Evolutionary conservation across 2,113 vertebrate species (phyloP).

Genomic region (Capreolus pygargus): DNA sequence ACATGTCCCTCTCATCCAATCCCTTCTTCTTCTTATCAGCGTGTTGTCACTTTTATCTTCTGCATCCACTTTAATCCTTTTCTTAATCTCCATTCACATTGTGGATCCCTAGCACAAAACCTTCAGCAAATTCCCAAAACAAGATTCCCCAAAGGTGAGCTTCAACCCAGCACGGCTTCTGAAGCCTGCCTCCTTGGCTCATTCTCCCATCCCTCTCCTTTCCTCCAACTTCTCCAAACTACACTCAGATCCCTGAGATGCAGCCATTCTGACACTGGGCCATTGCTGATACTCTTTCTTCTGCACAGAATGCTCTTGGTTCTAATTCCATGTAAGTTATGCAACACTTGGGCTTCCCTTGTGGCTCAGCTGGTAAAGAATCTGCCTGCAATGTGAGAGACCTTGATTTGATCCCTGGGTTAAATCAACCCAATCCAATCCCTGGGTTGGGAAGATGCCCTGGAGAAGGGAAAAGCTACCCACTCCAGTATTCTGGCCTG

Average conservation of each 20-base stretch:
- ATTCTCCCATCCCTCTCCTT: not conserved
- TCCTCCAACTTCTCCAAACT: not conserved
- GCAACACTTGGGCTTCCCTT: not conserved
- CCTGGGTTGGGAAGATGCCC: not conserved
- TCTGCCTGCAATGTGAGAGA: not conserved
- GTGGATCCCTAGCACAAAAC: not conserved
- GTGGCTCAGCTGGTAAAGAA: not conserved
- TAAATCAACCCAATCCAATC: not conserved
- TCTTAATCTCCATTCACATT: not conserved
- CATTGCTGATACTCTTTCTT: not conserved
- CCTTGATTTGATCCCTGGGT: not conserved
- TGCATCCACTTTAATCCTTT: not conserved
- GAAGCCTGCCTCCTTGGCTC: not conserved
- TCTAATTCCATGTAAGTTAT: not conserved
- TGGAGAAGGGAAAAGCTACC: not conserved
- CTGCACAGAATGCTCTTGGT: not conserved
- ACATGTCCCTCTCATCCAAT: not conserved
- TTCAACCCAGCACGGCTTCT: accelerated
- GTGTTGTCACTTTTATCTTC: not conserved
- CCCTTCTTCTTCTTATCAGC: not conserved
- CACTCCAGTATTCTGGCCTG: not conserved
- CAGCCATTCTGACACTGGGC: not conserved
- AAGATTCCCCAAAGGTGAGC: not conserved
- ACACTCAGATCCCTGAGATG: not conserved
- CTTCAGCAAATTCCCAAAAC: not conserved